Percentiles rank a stretch among this genome's conserved stretches.
phyloP scores from a whole-genome alignment of 2,888 invertebrate genomes.

The Cephus pulcher region DNA sequence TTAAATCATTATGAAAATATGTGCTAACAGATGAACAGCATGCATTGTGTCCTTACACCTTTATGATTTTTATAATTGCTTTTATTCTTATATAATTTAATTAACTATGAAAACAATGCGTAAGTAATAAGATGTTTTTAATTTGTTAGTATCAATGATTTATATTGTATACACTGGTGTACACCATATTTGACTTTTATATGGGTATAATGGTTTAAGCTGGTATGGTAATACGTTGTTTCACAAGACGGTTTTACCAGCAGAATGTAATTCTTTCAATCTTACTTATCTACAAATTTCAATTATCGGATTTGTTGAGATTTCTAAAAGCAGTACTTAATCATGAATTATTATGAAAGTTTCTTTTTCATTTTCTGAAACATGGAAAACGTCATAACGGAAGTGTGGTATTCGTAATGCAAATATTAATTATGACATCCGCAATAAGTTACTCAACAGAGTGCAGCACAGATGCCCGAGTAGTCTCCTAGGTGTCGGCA shows the following conservation, averaged over 20 bases:
- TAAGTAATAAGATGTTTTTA: not conserved
- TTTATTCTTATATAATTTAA: not conserved
- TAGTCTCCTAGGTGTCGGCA: not conserved
- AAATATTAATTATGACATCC: not conserved
- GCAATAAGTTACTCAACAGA: not conserved
- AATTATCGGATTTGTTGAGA: not conserved
- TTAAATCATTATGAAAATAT: not conserved
- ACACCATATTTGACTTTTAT: no score
- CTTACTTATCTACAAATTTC: not conserved
- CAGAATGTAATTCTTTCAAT: not conserved
- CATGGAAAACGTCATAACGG: not conserved
- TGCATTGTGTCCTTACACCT: not conserved
- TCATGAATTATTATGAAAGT: not conserved
- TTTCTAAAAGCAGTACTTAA: not conserved
- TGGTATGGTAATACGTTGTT: not conserved
- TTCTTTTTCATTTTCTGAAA: not conserved
- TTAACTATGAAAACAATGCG: not conserved
- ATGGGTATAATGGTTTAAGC: no score
- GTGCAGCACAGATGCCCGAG: not conserved
- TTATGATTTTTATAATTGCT: not conserved
- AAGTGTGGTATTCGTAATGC: not conserved
- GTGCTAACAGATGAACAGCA: no score
- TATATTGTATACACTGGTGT: not conserved
- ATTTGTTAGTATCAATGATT: not conserved
- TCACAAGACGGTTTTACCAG: not conserved